Percentiles rank a stretch among this genome's conserved stretches.
Evolutionary conservation across 2,797 vertebrate species (phyloP).

Genomic region (Smutsia temminckii): DNA sequence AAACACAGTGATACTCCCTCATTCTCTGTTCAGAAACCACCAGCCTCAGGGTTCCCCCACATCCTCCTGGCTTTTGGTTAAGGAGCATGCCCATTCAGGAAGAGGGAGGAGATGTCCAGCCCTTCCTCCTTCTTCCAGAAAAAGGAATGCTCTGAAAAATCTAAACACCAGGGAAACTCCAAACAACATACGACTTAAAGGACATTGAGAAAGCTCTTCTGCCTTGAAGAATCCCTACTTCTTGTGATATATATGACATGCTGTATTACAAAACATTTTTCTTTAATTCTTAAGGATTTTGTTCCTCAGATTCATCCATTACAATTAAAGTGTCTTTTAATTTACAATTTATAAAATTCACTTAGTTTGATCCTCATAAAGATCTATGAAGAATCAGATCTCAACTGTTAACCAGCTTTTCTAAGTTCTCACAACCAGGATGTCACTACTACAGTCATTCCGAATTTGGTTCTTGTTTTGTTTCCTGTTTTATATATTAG

Average conservation of each 20-base stretch:
- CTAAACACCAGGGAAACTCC: neutral
- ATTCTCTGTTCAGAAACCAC: neutral
- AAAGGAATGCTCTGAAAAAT: neutral
- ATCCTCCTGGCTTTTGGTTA: neutral
- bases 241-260: neutral
- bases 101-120: neutral
- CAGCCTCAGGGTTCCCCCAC: too few species aligned
- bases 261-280: neutral
- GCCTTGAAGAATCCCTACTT: neutral
- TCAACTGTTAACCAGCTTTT: neutral
- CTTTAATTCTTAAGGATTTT: slow-evolving; percentile 8
- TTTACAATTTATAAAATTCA: neutral
- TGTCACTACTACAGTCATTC: neutral
- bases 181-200: neutral
- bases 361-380: neutral
- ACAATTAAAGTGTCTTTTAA: neutral
- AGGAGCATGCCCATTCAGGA: neutral
- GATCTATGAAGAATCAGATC: neutral
- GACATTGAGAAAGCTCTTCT: neutral
- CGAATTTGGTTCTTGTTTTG: neutral
- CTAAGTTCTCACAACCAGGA: neutral
- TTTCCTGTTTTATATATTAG: slow-evolving; percentile 2
- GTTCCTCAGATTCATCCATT: neutral
- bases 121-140: neutral
- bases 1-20: neutral